Evolutionary conservation across 2,113 vertebrate genomes (phyloP).

Genomic region (Vulpes lagopus): DNA sequence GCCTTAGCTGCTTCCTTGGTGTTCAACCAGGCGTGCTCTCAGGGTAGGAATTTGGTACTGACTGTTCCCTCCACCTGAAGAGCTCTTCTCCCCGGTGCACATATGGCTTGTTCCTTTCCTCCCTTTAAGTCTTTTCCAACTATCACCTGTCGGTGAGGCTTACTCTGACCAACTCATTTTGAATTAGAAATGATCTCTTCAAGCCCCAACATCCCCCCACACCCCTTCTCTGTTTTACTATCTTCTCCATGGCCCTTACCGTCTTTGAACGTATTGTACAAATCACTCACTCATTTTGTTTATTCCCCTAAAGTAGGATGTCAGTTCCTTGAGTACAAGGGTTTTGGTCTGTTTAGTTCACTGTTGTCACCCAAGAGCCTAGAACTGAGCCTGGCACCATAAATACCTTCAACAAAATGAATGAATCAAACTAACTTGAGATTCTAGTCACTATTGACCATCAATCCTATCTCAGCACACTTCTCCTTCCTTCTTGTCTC

Average conservation of each 20-base stretch:
- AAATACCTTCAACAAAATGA: background rate
- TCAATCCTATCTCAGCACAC: background rate
- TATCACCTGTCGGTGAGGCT: background rate
- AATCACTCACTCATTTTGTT: conserved; percentile 22
- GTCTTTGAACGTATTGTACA: background rate
- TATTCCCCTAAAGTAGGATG: background rate
- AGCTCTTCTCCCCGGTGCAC: background rate
- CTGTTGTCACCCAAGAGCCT: background rate
- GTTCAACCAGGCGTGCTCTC: background rate
- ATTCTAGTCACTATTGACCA: background rate
- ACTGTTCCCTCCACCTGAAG: background rate
- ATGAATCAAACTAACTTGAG: background rate
- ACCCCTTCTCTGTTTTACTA: background rate
- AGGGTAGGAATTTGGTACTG: background rate
- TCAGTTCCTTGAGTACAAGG: background rate
- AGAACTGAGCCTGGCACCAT: background rate
- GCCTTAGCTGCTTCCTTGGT: background rate
- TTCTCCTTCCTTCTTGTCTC: background rate
- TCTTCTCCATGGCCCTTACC: background rate
- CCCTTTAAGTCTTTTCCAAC: background rate
- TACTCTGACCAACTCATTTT: background rate
- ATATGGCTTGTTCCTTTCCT: background rate
- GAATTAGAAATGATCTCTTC: background rate
- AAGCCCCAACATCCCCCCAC: background rate
- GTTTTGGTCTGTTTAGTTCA: background rate